phyloP scores from a whole-genome alignment of 2,888 invertebrate genomes.

The Xanthorhoe spadicearia region DNA sequence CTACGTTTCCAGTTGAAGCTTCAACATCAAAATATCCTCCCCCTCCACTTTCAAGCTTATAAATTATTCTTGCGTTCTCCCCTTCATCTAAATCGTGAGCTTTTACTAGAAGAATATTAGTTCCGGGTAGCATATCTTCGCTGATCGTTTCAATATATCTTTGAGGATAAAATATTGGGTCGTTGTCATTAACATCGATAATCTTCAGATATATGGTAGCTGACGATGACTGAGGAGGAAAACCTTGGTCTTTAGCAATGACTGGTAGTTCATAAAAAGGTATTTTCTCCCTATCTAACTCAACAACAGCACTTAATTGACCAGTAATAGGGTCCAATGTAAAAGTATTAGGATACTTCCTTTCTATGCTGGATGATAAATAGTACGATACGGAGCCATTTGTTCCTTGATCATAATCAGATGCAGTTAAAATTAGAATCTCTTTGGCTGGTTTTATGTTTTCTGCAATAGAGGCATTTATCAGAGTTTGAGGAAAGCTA shows the following conservation, averaged over 20 bases:
- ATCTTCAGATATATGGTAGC: slow-evolving; percentile 93
- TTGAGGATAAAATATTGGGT: slow-evolving; percentile 95
- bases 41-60: slow-evolving; percentile 90
- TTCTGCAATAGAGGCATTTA: slow-evolving; percentile 92
- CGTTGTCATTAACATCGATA: slow-evolving; percentile 96
- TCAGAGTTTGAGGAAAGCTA: slow-evolving; percentile 89
- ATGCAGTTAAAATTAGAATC: slow-evolving; percentile 92
- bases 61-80: slow-evolving; percentile 93
- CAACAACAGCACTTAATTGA: slow-evolving; percentile 90
- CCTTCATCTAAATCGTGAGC: slow-evolving; percentile 95
- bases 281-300: slow-evolving; percentile 92
- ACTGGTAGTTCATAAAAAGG: slow-evolving; percentile 92
- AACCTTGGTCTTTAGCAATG: slow-evolving; percentile 95
- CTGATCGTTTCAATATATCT: slow-evolving; percentile 92
- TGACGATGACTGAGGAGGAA: slow-evolving; percentile 94
- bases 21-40: slow-evolving; percentile 93
- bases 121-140: slow-evolving; percentile 87
- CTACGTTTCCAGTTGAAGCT: slow-evolving; percentile 90
- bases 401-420: slow-evolving; percentile 96
- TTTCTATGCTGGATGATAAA: slow-evolving; percentile 90
- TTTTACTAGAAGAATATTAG: slow-evolving; percentile 88
- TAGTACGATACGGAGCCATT: slow-evolving; percentile 95
- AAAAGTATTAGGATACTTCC: slow-evolving; percentile 93
- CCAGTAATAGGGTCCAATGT: slow-evolving; percentile 93
- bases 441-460: slow-evolving; percentile 91